These are phyloP conservation scores for Drosophila limbata DNA, from an alignment of 2,888 invertebrate species.

Conservation along the genomic window DNA sequence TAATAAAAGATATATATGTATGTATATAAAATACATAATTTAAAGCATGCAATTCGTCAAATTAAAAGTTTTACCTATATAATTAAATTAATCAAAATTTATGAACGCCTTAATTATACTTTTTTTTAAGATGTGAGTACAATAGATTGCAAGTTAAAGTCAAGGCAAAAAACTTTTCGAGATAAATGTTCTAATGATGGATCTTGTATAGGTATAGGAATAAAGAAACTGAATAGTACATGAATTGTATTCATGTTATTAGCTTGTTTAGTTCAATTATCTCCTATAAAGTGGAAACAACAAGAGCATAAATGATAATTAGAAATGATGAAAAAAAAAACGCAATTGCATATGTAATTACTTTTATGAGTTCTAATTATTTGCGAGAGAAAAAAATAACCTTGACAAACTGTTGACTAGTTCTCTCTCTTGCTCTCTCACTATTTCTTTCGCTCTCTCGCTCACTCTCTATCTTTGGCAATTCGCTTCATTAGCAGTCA, in stretches of 20 bases:
- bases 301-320: slow-evolving; percentile 27
- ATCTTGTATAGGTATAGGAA: slow-evolving; percentile 5
- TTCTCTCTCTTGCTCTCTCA: not conserved
- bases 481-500: slow-evolving; percentile 53
- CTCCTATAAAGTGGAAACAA: slow-evolving; percentile 11
- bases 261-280: slow-evolving; percentile 15
- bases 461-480: not conserved
- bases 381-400: slow-evolving; percentile 51
- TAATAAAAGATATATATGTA: not conserved
- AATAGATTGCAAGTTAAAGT: slow-evolving; percentile 1
- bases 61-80: not conserved
- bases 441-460: too few relatives aligned
- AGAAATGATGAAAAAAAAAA: slow-evolving; percentile 40
- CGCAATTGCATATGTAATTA: slow-evolving; percentile 64
- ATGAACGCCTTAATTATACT: slow-evolving; percentile 16
- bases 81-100: slow-evolving; percentile 16
- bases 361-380: slow-evolving; percentile 63
- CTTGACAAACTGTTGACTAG: slow-evolving; percentile 48
- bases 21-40: not conserved
- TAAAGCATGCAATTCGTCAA: not conserved
- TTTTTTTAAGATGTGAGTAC: slow-evolving; percentile 1
- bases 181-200: slow-evolving; percentile 6
- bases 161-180: not conserved
- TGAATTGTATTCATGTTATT: not conserved
- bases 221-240: slow-evolving; percentile 1